Conservation (phyloP, 2,797 vertebrate genomes). For the Pempheris klunzingeri region DNA sequence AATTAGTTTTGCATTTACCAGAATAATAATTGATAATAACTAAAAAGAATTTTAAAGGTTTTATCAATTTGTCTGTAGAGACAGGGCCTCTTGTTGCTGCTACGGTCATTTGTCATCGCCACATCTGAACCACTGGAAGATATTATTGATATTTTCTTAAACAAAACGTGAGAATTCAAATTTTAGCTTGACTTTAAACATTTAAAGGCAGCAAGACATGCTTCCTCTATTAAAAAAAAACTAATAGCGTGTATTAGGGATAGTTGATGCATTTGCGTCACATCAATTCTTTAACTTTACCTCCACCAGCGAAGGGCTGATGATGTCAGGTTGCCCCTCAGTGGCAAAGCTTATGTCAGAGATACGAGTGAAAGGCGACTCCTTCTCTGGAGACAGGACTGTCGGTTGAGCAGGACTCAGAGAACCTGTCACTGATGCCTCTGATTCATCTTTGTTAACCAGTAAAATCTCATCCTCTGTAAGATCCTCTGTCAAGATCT, state of each 20-base stretch:
- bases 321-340: slow-evolving; percentile 51
- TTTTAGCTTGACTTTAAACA: background rate
- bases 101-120: background rate
- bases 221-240: background rate
- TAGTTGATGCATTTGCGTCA: background rate
- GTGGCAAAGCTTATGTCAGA: slow-evolving; percentile 37
- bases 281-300: slow-evolving; percentile 50
- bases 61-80: background rate
- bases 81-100: background rate
- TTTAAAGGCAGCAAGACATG: background rate
- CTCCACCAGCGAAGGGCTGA: slow-evolving; percentile 63
- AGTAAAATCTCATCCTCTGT: slow-evolving; percentile 75
- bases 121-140: background rate
- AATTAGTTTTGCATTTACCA: too few relatives aligned
- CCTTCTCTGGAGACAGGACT: slow-evolving; percentile 72
- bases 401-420: slow-evolving; percentile 62
- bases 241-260: background rate
- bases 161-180: background rate
- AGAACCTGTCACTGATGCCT: slow-evolving; percentile 34
- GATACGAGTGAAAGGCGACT: slow-evolving; percentile 73
- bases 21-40: background rate
- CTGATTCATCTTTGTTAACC: slow-evolving; percentile 52
- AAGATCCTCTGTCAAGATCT: slow-evolving; percentile 68
- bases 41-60: background rate
- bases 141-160: background rate